A percentile compares a stretch with the other conserved stretches of the same genome.
Evolutionary conservation across 2,113 vertebrate species (phyloP).

Genomic region (Mormyrus lacerda): DNA sequence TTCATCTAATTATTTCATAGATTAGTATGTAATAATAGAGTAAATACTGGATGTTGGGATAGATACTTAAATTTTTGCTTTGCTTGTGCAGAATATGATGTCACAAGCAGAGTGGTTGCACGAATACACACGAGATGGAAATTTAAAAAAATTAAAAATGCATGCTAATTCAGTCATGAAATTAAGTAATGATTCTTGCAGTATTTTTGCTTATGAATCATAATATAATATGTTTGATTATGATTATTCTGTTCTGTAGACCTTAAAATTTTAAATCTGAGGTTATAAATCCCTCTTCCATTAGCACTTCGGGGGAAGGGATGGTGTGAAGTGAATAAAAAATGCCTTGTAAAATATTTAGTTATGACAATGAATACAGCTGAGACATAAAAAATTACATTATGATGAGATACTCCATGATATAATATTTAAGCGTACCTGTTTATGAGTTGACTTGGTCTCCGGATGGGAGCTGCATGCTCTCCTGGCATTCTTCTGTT

Average conservation of each 20-base stretch:
- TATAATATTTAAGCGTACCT: constrained; percentile 52
- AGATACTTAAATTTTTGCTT: background rate
- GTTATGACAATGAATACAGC: constrained; percentile 42
- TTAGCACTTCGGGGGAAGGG: constrained; percentile 36
- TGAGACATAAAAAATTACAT: constrained; percentile 41
- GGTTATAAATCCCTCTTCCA: constrained; percentile 46
- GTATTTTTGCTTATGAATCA: constrained; percentile 50
- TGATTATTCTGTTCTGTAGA: constrained; percentile 52
- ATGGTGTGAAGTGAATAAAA: constrained; percentile 23
- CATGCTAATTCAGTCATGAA: constrained; percentile 52
- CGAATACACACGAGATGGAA: constrained; percentile 35
- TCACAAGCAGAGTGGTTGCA: background rate
- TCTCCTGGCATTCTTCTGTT: constrained; percentile 49
- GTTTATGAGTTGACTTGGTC: constrained; percentile 44
- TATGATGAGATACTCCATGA: constrained; percentile 31
- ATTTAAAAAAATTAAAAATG: constrained; percentile 43
- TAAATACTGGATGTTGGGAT: background rate
- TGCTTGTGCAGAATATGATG: constrained; percentile 22
- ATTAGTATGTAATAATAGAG: background rate
- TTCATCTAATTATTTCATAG: constrained; percentile 12
- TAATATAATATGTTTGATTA: constrained; percentile 50
- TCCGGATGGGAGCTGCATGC: constrained; percentile 48
- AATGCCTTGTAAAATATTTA: constrained; percentile 34
- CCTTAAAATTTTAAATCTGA: constrained; percentile 49
- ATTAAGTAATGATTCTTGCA: constrained; percentile 48